Evolutionary conservation across 2,797 vertebrate species (phyloP), one percentile per base, ranked within the genome.

Genomic region (Erpetoichthys calabaricus): DNA sequence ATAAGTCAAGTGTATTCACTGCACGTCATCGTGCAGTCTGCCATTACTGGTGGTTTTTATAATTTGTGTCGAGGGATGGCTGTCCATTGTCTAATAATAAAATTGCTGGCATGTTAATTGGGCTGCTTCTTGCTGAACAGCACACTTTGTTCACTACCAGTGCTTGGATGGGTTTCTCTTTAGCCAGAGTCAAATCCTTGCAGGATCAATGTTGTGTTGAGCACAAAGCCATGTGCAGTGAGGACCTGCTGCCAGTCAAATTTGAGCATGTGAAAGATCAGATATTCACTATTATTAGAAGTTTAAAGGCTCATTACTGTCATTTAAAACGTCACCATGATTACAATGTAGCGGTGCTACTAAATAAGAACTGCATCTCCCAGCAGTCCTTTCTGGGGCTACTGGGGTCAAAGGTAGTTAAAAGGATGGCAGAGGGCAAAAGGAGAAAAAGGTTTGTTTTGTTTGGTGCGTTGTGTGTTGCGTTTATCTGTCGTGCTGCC

Each of bases 131-230:
- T 3, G 86, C 84, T 0, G 86, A 84, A 7, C 86, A 87, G 65
- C 86, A 87, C 59, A 88, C 86, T 0, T 86, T 81, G 49, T 88
- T 85, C 44, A 87, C 85, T 53, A 88, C 85, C 1, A 84, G 85
- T 0, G 71, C 86, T 62, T 88, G 86, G 84, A 67, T 88, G n/a
- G 86, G 84, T 62, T 88, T 88, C 73, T 87, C 86, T 72, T 61
- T 87, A 10, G 82, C 85, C 59, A 80, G 74, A 57, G 73, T 86
- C 53, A 85, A 77, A 58, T 6, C 70, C 1, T 10, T 84, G 4
- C 84, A 87, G 68, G 64, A 80, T 0, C 77, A 68, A 57, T 87
- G 85, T 70, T 87, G 73, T 0, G 72, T 65, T 10, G 86, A 88
- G 53, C 86, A 88, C 60, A 84, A 76, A 51, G 64, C 70, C 0